Evolutionary conservation across 1,140 invertebrate species (phyloP), one percentile per base, ranked within the genome.

Genomic region (Arctopsyche grandis): DNA sequence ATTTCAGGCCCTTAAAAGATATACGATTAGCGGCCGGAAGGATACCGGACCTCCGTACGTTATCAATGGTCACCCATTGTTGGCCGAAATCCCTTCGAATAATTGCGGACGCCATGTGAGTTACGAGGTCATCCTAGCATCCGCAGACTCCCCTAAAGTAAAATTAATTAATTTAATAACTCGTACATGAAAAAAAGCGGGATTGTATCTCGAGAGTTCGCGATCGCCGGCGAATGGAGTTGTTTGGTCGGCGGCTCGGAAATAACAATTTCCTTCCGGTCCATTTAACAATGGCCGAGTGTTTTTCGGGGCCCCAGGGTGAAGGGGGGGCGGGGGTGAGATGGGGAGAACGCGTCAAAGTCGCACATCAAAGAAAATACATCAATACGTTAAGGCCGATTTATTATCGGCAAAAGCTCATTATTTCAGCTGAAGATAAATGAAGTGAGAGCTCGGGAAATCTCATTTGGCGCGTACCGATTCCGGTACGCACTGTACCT

Each of bases 301-400:
- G 48, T 52, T 52, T 52, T 52, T 52, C 16, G 48, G 48, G 48
- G 3, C 29, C 29, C 7, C 7, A 38, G 29, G 29, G 10, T 3
- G 48, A 10, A 10, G 16, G 48, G 3, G 12, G 1, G 60, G 19
- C 3, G 48, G 1, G 48, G 3, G 24, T 1, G 60, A 5, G 9
- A 12, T 3, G 60, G 10, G 60, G 24, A 16, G 24, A 38, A 38
- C 29, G 29, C 21, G 60, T 66, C 60, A 66, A 66, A 66, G 60
- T 66, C 19, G 60, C 24, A 66, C 19, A 66, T 66, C 60, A 66
- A 66, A 66, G 60, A 44, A 44, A 70, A 70, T 70, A 70, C 69
- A 70, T 70, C 69, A 70, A 70, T 70, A 70, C 69, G 69, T 70
- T 70, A 70, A 70, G 24, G 69, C 69, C 69, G 69, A 70, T 70